Base-by-base conservation (phyloP, 2,113 vertebrate species). In the Hyla sarda region DNA sequence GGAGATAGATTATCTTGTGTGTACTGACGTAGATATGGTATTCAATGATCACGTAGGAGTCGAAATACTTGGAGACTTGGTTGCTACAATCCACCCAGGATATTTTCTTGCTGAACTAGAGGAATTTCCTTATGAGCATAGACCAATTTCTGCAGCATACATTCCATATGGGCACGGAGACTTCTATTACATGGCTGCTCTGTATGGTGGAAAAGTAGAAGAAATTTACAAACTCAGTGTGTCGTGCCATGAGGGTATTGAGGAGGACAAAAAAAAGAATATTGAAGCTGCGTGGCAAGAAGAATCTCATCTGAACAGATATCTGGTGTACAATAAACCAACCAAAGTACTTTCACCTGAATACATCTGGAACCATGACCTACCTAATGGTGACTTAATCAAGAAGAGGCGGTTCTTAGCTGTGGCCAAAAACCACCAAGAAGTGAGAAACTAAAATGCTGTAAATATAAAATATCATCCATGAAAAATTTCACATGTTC, bases 241-340 rank as follows among this genome's bases (percentile, higher is more conserved):
- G 1, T 69, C 85, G 54, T 95, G 94, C 71, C 92, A 93, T 37
- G 56, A 93, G 77, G 91, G 94, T 25, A 90, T 95, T 58, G 87
- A 91, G 65, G 87, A 92, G 87, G 94, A 96, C 88, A 91, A 91
- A 48, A 84, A 91, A 14, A 92, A 90, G 0, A 88, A 88, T 1
- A 41, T 93, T 8, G 88, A 65, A 84, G 92, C 93, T 30, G 85
- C 87, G 32, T 90, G 89, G 48, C 89, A 94, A 0, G 94, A 96
- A 82, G 95, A 96, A 88, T 94, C 94, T 90, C 94, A 95, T 90
- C 88, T 95, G 56, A 95, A 95, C 88, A 93, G 93, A 60, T 95
- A 93, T 86, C 82, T 95, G 74, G 89, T 95, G 6, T 87, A 93
- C 82, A 90, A 90, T 87, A 93, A 90, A 83, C 93, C 95, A 0